Evolutionary conservation across 92 coral and sea anemone genomes (phyloP).

Genomic region (Actinernus sp.): DNA sequence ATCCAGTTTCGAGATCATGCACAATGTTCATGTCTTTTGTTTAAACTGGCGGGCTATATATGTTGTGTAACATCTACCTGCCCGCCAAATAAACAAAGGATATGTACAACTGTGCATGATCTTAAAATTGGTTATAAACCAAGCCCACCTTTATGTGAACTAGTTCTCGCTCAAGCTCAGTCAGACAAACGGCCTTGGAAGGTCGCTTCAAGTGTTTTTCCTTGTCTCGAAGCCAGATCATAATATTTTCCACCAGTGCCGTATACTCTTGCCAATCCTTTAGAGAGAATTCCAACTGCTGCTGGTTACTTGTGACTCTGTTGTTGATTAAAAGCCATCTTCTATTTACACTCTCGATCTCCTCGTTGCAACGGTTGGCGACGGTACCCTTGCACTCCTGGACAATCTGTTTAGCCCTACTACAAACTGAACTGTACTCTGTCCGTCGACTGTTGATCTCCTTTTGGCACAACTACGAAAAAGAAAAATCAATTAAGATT

Average conservation of each 20-base stretch:
- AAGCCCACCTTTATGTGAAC: constrained; percentile 77
- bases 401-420: constrained; percentile 71
- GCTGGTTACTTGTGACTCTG: constrained; percentile 86
- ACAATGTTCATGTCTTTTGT: too few species aligned
- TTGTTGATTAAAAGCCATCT: constrained; percentile 86
- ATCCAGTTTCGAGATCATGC: too few species aligned
- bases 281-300: constrained; percentile 84
- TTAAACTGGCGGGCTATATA: too few species aligned
- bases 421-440: constrained; percentile 69
- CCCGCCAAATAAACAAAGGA: too few species aligned
- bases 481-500: not conserved
- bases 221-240: constrained; percentile 95
- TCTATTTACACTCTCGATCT: constrained; percentile 63
- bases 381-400: constrained; percentile 65
- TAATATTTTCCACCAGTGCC: constrained; percentile 89
- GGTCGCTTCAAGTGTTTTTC: constrained; percentile 75
- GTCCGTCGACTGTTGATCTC: constrained; percentile 68
- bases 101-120: too few species aligned
- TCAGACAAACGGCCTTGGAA: constrained; percentile 61
- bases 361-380: constrained; percentile 63
- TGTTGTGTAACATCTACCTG: too few species aligned
- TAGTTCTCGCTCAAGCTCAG: constrained; percentile 85
- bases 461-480: constrained; percentile 86
- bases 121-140: too few species aligned
- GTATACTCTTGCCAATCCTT: constrained; percentile 99